A percentile compares a stretch with the other conserved stretches of the same genome.
phyloP scores from a whole-genome alignment of 2,888 invertebrate genomes.

The Shargacucullia verbasci region DNA sequence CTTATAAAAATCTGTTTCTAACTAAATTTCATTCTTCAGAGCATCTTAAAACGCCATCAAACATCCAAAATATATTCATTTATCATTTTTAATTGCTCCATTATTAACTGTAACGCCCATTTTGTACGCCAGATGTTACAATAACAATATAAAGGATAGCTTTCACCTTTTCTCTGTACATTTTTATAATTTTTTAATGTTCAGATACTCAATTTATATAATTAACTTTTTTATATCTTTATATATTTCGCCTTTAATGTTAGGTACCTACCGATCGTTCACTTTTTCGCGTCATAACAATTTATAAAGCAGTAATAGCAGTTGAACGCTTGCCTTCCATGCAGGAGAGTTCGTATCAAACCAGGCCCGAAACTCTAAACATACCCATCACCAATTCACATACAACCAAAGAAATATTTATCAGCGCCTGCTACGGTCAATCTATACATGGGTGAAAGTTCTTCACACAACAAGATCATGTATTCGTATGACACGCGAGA shows the following conservation, averaged over 20 bases:
- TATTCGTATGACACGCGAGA: no score
- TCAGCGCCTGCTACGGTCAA: no score
- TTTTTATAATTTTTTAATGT: slow-evolving; percentile 20
- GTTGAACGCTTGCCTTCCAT: no score
- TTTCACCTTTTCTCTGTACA: slow-evolving; percentile 29
- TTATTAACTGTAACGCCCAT: slow-evolving; percentile 43
- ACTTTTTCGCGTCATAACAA: no score
- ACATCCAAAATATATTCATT: slow-evolving; percentile 31
- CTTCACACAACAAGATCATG: no score
- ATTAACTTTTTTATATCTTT: slow-evolving; percentile 37
- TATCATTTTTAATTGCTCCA: slow-evolving; percentile 52
- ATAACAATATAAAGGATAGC: slow-evolving; percentile 43
- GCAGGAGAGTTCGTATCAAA: no score
- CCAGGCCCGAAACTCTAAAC: no score
- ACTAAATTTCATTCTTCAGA: slow-evolving; percentile 1
- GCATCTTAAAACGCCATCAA: slow-evolving; percentile 18
- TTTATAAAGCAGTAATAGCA: no score
- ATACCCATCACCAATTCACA: no score
- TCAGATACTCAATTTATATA: slow-evolving; percentile 28
- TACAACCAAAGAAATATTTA: no score
- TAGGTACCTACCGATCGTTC: background rate
- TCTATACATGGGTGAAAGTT: no score
- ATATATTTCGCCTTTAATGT: background rate
- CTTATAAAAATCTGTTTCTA: slow-evolving; percentile 5
- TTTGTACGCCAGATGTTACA: slow-evolving; percentile 52